A percentile compares a stretch with the other conserved stretches of the same genome.
Evolutionary conservation across 2,113 vertebrate genomes (phyloP).

Genomic region (Phoenicopterus ruber): DNA sequence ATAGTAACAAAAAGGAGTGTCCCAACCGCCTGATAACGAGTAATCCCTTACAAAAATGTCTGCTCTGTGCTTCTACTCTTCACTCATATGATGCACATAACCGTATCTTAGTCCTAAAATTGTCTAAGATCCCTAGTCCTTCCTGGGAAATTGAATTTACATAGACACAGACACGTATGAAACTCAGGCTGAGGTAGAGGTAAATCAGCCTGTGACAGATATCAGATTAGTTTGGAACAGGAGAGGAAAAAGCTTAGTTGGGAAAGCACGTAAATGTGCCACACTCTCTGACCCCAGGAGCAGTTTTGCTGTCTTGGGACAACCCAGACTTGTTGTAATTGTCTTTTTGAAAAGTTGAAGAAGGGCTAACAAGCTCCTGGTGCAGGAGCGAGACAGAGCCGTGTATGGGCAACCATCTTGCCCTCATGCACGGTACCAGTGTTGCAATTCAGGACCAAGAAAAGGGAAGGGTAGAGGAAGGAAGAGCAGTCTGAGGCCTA

Average conservation of each 20-base stretch:
- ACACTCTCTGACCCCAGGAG: not conserved
- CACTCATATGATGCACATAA: not conserved
- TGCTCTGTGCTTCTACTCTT: not conserved
- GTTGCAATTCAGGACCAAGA: not conserved
- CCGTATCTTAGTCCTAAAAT: not conserved
- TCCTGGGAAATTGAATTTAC: not conserved
- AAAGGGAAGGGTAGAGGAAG: not conserved
- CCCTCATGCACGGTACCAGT: not conserved
- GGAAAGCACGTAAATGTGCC: accelerated
- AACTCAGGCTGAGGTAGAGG: not conserved
- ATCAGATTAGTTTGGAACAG: not conserved
- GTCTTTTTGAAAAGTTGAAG: not conserved
- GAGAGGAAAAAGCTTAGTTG: not conserved
- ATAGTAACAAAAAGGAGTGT: not conserved
- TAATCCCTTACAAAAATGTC: not conserved
- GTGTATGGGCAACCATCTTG: accelerated
- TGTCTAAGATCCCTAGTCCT: not conserved
- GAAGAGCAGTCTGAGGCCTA: not conserved
- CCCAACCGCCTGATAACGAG: not conserved
- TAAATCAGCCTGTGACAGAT: not conserved
- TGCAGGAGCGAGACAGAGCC: not conserved
- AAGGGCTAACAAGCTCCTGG: not conserved
- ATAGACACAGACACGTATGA: not conserved
- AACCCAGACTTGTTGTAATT: not conserved
- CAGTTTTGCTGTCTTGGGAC: not conserved